Percentiles rank a stretch among this genome's conserved stretches.
Evolutionary conservation across 2,797 vertebrate genomes (phyloP).

Genomic region (Muscicapa striata): DNA sequence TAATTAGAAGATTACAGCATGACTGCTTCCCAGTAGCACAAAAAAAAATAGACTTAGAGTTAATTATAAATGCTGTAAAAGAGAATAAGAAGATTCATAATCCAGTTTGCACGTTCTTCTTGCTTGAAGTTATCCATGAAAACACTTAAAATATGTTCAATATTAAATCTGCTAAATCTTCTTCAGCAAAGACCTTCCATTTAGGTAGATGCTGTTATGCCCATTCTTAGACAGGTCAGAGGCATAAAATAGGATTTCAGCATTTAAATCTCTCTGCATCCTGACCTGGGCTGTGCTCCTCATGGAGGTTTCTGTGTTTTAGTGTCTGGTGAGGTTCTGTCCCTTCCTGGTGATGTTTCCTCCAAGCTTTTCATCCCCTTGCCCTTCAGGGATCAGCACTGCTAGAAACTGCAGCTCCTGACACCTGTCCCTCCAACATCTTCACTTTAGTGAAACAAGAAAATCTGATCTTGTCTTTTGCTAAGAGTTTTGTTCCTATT

Average conservation of each 20-base stretch:
- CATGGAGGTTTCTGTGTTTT: fast-evolving
- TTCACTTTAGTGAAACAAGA: conserved; percentile 4
- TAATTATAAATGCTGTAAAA: conserved; percentile 52
- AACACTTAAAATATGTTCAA: conserved; percentile 6
- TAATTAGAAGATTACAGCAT: conserved; percentile 58
- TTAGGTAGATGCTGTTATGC: background rate
- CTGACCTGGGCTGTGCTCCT: background rate
- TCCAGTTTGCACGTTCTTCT: background rate
- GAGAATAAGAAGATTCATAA: conserved; percentile 47
- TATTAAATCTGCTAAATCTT: conserved; percentile 7
- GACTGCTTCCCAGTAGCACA: background rate
- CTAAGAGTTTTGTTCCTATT: conserved; percentile 43
- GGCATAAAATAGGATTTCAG: background rate
- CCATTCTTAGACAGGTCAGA: background rate
- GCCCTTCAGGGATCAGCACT: background rate
- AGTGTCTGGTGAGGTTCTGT: background rate
- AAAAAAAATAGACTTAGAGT: background rate
- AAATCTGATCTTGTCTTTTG: conserved; percentile 21
- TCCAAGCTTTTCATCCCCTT: background rate
- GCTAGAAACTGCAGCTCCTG: background rate
- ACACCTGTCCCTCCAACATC: background rate
- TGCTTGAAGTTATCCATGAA: conserved; percentile 23
- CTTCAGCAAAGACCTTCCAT: background rate
- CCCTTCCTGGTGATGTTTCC: fast-evolving
- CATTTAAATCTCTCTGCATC: background rate